Evolutionary conservation across 1,140 invertebrate species (phyloP).

Genomic region (Lutraria rhynchaena): DNA sequence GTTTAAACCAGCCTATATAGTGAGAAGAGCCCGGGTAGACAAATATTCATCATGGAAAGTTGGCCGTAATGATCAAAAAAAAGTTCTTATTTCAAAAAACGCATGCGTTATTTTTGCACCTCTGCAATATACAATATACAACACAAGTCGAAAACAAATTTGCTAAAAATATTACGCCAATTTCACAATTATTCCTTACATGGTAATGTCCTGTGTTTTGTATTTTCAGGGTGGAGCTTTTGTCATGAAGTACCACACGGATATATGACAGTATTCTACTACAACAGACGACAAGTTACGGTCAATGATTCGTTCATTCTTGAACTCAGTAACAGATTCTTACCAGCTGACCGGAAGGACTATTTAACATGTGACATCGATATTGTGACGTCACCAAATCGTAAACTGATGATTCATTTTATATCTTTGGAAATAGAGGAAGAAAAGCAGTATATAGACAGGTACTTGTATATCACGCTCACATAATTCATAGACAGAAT

Average conservation of each 20-base stretch:
- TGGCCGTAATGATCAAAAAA: no score
- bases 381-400: slow-evolving; percentile 37
- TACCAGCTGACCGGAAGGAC: slow-evolving; percentile 36
- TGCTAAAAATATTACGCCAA: no score
- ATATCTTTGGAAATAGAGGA: slow-evolving; percentile 50
- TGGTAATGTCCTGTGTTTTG: no score
- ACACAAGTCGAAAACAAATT: no score
- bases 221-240: slow-evolving; percentile 23
- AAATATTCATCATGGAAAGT: no score
- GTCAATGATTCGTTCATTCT: slow-evolving; percentile 53
- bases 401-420: slow-evolving; percentile 55
- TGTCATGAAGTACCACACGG: slow-evolving; percentile 17
- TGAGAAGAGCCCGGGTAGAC: no score
- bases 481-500: neutral
- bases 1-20: no score
- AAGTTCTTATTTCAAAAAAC: no score
- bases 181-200: no score
- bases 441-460: slow-evolving; percentile 32
- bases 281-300: neutral
- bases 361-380: slow-evolving; percentile 48
- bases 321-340: slow-evolving; percentile 51
- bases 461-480: no score
- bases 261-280: slow-evolving; percentile 50
- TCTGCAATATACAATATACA: no score
- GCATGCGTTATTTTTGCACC: no score